Base-by-base conservation (phyloP, 2,888 invertebrate genomes). In the Camptogramma bilineatum region DNA sequence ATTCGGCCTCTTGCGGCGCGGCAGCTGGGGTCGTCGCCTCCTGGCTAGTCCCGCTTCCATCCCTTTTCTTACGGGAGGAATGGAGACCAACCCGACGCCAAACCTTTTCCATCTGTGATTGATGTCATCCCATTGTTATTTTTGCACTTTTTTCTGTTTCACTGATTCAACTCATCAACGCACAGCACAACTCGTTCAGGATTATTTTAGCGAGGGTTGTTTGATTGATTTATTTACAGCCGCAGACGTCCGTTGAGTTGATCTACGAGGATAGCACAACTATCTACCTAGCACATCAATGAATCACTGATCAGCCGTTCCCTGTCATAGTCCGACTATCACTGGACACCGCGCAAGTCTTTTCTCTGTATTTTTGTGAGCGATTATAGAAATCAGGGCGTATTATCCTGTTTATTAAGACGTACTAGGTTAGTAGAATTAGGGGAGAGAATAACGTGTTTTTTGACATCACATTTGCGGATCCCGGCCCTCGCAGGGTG, bases 61-160 rank as follows among this genome's bases (percentile, higher is more conserved):
- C 93, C 90, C 93, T 91, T 89, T 93, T 93, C 86, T 93, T 93
- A 62, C 93, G 93, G 86, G 93, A 93, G 90, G 93, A 93, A 90
- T 93, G 93, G 87, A 94, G 93, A 83, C 93, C 93, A 74, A 94
- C 93, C 74, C 93, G 87, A 85, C 93, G 91, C 93, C 93, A 93
- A 90, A 93, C 93, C 86, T 93, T 93, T 93, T 93, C 93, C 93
- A 93, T 93, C 88, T 81, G 81, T 88, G 82, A 90, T 89, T 85
- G 79, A 80, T 88, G 87, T 93, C 93, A 93, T 93, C 92, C 92
- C 93, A 93, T 93, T 83, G 79, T 88, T 84, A 85, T 85, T 79
- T 61, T 79, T 62, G 61, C 65, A 73, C 74, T 66, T 10, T 65
- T 65, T 46, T n/a, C 62, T 42, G 28, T 60, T 52, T 67, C 52